Conservation (phyloP, 2,797 vertebrate genomes). For the Steatocranus sp. region DNA sequence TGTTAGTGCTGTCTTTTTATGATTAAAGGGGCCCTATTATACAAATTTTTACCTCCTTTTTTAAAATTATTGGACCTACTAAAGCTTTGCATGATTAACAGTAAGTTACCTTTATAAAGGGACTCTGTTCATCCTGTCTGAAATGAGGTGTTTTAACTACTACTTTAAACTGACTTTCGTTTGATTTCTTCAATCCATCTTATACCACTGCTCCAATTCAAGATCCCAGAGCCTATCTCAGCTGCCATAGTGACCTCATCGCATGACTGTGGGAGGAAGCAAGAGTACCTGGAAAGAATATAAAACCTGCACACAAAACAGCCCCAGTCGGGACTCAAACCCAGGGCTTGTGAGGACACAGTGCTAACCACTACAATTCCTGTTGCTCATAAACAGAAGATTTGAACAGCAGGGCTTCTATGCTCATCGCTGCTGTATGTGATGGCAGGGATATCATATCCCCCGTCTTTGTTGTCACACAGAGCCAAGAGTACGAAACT, state of each 20-base stretch:
- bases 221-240: background rate
- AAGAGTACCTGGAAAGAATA: background rate
- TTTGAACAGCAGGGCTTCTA: background rate
- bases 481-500: accelerated
- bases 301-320: background rate
- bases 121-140: background rate
- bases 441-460: background rate
- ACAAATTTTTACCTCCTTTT: background rate
- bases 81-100: background rate
- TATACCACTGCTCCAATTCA: background rate
- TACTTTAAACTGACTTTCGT: background rate
- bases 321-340: background rate
- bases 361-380: background rate
- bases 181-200: background rate
- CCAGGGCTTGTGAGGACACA: background rate
- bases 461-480: accelerated
- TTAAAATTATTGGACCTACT: background rate
- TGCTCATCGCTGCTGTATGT: background rate
- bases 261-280: background rate
- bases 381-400: background rate
- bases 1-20: background rate
- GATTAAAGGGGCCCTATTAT: background rate
- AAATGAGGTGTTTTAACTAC: background rate
- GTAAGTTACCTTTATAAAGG: background rate
- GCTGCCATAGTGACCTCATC: background rate